Base-by-base conservation (phyloP, 2,797 vertebrate genomes). In the Podarcis lilfordi region DNA sequence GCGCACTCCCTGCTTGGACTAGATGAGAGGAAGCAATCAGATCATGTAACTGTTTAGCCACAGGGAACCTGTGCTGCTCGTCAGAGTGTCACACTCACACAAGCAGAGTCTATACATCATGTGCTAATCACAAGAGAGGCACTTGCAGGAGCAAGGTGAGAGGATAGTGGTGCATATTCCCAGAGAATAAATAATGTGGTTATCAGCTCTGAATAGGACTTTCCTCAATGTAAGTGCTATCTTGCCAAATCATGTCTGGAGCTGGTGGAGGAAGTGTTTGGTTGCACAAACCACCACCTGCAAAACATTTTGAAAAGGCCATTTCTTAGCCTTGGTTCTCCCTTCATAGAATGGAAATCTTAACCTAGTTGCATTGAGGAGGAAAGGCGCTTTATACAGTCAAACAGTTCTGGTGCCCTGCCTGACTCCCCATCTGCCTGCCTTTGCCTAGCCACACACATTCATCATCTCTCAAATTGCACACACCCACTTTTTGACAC, bases 401-500 rank as follows among this genome's bases (percentile, higher is more conserved):
- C 7, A 61, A 77, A 68, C 35, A 5, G 64, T 21, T 43, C 40
- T 43, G 80, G 68, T 45, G 35, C 72, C 55, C 35, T 64, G 37
- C 21, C 9, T 74, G 19, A 35, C 74, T 50, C 50, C 50, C 9
- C 74, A 64, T 8, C 55, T 80, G 72, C 3, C 50, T 79, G 55
- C 40, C 19, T 74, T 82, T 45, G 40, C 32, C 80, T 84, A 27
- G 15, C 77, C 69, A 11, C 29, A 25, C 55, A 81, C 37, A 66
- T 84, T 59, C 66, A 66, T 89, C 80, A 66, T 37, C 71, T 84
- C 64, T 75, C 40, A 66, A 72, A 85, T 81, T 89, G 77, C 69
- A 85, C 88, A 68, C 55, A 80, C 76, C 76, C 82, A 45, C 68
- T 89, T 85, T 85, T 74, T 84, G 76, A 89, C 77, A 81, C 82